phyloP scores from a whole-genome alignment of 2,797 vertebrate species.

The Megaceryle alcyon region DNA sequence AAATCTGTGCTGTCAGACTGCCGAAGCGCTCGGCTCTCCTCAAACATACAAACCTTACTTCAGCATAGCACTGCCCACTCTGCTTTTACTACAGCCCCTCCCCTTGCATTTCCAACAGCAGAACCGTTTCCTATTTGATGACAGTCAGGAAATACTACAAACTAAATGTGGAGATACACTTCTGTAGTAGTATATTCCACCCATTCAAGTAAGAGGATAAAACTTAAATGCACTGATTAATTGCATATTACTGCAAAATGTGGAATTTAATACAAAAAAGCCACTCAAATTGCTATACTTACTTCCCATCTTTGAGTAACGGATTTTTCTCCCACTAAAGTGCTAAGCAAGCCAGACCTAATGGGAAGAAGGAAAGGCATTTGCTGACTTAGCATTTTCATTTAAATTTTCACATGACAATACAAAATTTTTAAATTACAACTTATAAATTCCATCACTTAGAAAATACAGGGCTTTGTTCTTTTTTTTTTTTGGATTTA shows the following conservation, averaged over 20 bases:
- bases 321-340: slow-evolving; percentile 95
- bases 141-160: background rate
- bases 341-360: slow-evolving; percentile 97
- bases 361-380: background rate
- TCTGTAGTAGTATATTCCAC: background rate
- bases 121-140: background rate
- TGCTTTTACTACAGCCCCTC: background rate
- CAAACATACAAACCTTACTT: background rate
- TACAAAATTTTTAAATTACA: background rate
- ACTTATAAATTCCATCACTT: background rate
- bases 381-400: background rate
- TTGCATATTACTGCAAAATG: background rate
- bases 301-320: slow-evolving; percentile 99
- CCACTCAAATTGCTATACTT: slow-evolving; percentile 13
- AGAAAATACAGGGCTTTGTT: background rate
- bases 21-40: background rate
- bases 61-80: background rate
- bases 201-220: background rate
- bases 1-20: background rate
- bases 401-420: background rate
- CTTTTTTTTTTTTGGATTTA: background rate
- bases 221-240: background rate
- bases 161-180: background rate
- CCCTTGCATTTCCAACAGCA: background rate
- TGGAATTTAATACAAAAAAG: background rate